Evolutionary conservation across 2,797 vertebrate genomes (phyloP), one percentile per base, ranked within the genome.

Genomic region (Xenentodon cancila): DNA sequence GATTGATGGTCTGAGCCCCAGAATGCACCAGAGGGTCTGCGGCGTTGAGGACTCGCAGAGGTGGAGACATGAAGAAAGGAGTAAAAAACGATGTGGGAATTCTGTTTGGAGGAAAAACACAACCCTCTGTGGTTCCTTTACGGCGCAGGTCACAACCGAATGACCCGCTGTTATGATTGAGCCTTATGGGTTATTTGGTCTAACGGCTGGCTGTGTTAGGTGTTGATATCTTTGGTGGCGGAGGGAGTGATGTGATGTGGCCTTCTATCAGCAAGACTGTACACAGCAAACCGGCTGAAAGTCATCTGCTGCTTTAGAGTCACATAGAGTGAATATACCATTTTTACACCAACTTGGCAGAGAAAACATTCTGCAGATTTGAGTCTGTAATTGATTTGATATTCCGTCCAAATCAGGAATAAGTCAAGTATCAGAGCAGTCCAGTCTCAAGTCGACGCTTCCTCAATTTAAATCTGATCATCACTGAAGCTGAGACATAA

Each of bases 31-130:
- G 81, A 78, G 84, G 80, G 82, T 89, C 84, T 37, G 51, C 9
- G 15, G 65, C 3, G 63, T 68, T 86, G 87, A 91, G 63, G 77
- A 75, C 59, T 71, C 9, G 25, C 75, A 85, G 87, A 73, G 54
- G 74, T 40, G 57, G 84, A 86, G 87, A 84, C 63, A 13, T 4
- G 15, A 30, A 30, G 59, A 71, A 55, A 48, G 46, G 47, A 47
- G 46, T 25, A 25, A 25, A 70, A 84, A 80, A 81, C 50, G 53
- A 86, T 61, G 75, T 79, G 78, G 71, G 75, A 80, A 71, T 83
- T 78, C 11, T 72, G 59, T 47, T 68, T 19, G 66, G 63, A 54
- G 69, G 60, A 57, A 75, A 85, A 82, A 79, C 73, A 87, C 72
- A 64, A 64, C 71, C 64, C 37, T 12, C 32, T 68, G 76, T 75